A percentile compares a stretch with the other conserved stretches of the same genome.
These are phyloP conservation scores for Galerucella nymphaeae DNA, from an alignment of 2,888 invertebrate species.

Conservation along the genomic window DNA sequence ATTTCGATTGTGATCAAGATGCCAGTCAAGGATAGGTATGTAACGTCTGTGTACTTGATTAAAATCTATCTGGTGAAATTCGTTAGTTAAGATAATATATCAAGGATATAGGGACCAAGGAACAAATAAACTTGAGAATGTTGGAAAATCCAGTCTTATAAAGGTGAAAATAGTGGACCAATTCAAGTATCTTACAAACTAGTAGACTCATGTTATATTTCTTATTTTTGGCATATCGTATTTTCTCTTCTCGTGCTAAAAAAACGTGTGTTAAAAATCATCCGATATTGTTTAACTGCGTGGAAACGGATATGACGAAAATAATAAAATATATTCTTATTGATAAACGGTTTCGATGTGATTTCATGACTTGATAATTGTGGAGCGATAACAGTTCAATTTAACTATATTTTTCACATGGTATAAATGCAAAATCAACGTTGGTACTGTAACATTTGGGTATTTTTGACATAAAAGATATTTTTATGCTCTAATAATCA, in stretches of 20 bases:
- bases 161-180: too few relatives aligned
- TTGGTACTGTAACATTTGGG: not conserved
- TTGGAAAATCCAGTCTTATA: too few relatives aligned
- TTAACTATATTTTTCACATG: not conserved
- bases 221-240: too few relatives aligned
- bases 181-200: too few relatives aligned
- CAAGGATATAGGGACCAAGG: too few relatives aligned
- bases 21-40: slow-evolving; percentile 9
- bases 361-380: not conserved
- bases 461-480: slow-evolving; percentile 8
- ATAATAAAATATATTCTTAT: not conserved
- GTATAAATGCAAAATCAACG: slow-evolving; percentile 5
- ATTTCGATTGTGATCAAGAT: not conserved
- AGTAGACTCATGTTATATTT: too few relatives aligned
- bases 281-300: not conserved
- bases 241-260: too few relatives aligned
- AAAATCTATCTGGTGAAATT: not conserved
- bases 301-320: not conserved
- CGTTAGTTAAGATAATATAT: not conserved
- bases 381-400: not conserved
- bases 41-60: not conserved
- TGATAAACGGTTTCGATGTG: not conserved
- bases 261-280: not conserved
- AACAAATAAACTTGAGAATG: too few relatives aligned
- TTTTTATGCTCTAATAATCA: not conserved